Conservation (phyloP, 2,113 vertebrate species). For the Pseudonaja textilis region DNA sequence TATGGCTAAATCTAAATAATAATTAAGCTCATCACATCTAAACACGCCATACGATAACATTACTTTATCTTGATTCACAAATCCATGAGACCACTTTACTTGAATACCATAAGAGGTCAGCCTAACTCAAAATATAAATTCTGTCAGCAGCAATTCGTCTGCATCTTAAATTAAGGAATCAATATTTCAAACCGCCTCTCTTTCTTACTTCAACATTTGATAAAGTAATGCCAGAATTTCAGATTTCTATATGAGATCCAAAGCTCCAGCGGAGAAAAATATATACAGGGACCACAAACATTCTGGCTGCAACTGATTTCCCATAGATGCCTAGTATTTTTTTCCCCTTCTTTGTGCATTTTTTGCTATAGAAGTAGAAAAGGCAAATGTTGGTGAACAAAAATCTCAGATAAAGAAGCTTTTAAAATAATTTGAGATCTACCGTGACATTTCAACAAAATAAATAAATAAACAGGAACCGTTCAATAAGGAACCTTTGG, state of each 20-base stretch:
- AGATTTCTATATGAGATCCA: background rate
- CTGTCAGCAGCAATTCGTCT: slow-evolving; percentile 19
- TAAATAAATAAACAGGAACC: slow-evolving; percentile 22
- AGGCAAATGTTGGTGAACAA: background rate
- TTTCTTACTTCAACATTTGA: slow-evolving; percentile 3
- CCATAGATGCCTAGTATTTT: slow-evolving; percentile 16
- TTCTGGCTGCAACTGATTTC: background rate
- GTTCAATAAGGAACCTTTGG: background rate
- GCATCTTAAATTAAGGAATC: slow-evolving; percentile 20
- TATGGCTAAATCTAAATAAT: background rate
- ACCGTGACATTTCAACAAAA: background rate
- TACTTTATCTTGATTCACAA: background rate
- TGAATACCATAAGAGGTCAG: slow-evolving; percentile 11
- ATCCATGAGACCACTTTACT: slow-evolving; percentile 41
- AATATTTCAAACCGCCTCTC: background rate
- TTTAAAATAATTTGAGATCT: background rate
- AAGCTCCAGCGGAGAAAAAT: background rate
- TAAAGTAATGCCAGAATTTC: background rate
- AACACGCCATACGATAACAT: background rate
- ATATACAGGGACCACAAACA: background rate
- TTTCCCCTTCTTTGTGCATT: background rate
- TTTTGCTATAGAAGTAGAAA: background rate
- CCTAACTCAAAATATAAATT: background rate
- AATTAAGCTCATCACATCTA: background rate
- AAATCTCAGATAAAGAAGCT: background rate